These are phyloP conservation scores for Muscicapa comitata DNA, from an alignment of 2,797 vertebrate species.

Conservation along the genomic window DNA sequence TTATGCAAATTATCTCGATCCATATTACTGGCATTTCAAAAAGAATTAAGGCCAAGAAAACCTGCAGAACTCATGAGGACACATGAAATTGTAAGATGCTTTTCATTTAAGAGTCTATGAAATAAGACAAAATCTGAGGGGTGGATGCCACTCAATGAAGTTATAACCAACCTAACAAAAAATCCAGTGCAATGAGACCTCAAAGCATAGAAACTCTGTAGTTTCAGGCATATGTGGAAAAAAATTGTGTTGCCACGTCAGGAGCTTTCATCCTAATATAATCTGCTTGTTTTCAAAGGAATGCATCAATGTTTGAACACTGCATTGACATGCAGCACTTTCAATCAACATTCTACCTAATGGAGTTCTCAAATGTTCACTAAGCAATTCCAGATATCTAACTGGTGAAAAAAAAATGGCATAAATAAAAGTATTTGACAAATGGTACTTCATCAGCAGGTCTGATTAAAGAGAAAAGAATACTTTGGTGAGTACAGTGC, in stretches of 20 bases:
- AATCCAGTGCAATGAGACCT: neutral
- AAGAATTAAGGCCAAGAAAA: neutral
- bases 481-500: neutral
- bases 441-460: neutral
- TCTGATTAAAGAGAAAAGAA: neutral
- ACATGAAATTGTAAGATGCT: neutral
- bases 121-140: neutral
- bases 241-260: neutral
- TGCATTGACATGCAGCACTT: neutral
- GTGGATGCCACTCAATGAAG: neutral
- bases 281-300: neutral
- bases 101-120: neutral
- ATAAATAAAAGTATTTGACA: neutral
- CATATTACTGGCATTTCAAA: neutral
- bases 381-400: neutral
- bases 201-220: accelerated
- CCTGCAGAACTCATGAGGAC: neutral
- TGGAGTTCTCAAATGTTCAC: neutral
- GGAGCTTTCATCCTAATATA: neutral
- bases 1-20: neutral
- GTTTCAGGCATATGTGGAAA: neutral
- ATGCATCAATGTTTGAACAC: neutral
- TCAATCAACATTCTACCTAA: neutral
- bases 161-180: neutral
- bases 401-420: neutral